Evolutionary conservation across 1,140 invertebrate species (phyloP).

Genomic region (Drosophila albomicans): DNA sequence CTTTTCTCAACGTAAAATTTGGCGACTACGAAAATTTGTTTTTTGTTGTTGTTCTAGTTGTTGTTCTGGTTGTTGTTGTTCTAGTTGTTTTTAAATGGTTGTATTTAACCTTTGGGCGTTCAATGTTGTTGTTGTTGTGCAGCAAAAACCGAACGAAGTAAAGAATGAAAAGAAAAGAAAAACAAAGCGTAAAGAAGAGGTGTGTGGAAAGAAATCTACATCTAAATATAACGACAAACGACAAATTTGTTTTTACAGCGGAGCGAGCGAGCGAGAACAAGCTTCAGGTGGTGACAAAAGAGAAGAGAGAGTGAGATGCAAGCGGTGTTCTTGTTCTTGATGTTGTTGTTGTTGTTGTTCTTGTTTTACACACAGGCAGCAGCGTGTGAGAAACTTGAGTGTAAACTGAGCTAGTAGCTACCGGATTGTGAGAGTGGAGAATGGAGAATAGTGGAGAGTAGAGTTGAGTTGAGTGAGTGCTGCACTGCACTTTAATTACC

Average conservation of each 20-base stretch:
- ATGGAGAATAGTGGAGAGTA: not conserved
- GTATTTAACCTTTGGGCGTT: constrained; percentile 46
- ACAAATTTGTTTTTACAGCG: constrained; percentile 19
- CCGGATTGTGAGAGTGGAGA: constrained; percentile 3
- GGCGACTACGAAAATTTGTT: constrained; percentile 76
- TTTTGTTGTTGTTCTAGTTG: constrained; percentile 51
- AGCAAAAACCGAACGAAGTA: constrained; percentile 65
- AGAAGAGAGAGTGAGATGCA: constrained; percentile 7
- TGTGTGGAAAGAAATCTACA: constrained; percentile 31
- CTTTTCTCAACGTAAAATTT: constrained; percentile 73
- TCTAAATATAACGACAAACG: constrained; percentile 27
- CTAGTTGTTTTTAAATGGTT: constrained; percentile 43
- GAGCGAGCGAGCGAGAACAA: constrained; percentile 7
- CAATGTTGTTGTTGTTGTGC: constrained; percentile 35
- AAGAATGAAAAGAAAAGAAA: constrained; percentile 74
- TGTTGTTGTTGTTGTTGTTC: constrained; percentile 9
- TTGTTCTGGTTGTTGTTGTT: constrained; percentile 47
- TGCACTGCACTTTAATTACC: constrained; percentile 70
- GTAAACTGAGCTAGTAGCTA: constrained; percentile 9
- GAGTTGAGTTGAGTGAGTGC: not conserved
- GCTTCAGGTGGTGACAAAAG: constrained; percentile 17
- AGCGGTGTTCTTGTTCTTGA: constrained; percentile 12
- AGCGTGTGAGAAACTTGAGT: not conserved
- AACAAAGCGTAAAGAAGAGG: constrained; percentile 60
- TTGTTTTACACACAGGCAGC: constrained; percentile 10